Base-by-base conservation (phyloP, 2,113 vertebrate species). In the Corythornis cristatus region DNA sequence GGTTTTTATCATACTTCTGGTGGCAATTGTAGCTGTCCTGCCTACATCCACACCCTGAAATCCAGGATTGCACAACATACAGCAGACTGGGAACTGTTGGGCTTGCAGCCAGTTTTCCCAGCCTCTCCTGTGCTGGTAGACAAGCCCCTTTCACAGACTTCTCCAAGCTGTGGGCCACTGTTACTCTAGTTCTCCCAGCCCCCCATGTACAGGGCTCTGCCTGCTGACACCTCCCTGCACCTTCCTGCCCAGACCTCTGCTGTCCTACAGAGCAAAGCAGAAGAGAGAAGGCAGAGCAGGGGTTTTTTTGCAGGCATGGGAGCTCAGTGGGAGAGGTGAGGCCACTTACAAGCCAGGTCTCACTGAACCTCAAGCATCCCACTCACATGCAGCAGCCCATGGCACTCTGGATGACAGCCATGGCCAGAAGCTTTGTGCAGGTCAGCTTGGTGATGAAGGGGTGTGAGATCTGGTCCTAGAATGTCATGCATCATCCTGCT, bases 151-250 rank as follows among this genome's bases (percentile, higher is more conserved):
- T 62, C 23, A 33, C 12, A 21, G 62, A 35, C 15, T 18, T 83
- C 12, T 7, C n/a, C 62, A 42, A 78, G 29, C 20, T 88, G 40
- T 42, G 29, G 28, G 16, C 43, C 42, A 9, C 26, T 1, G 0
- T 60, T 33, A 48, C 31, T 72, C 16, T 51, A 25, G 13, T 86
- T 80, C 58, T 83, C 40, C 37, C 45, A 40, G 21, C 68, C 7
- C 5, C 4, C 8, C 25, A 6, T 1, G 0, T n/a, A 45, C 0
- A 2, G 67, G 11, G 15, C 45, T 54, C 22, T 76, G 50, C 40
- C 60, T 65, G 20, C 60, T 61, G 57, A 22, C 67, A 51, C 14
- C 11, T 84, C 37, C 45, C 43, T 64, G 25, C 31, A 8, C 43
- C 40, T 86, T 58, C 48, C 58, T 80, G 37, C 31, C 76, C 72